Percentiles rank a stretch among this genome's conserved stretches.
These are phyloP conservation scores for Champsocephalus gunnari DNA, from an alignment of 2,797 vertebrate genomes.

Conservation along the genomic window DNA sequence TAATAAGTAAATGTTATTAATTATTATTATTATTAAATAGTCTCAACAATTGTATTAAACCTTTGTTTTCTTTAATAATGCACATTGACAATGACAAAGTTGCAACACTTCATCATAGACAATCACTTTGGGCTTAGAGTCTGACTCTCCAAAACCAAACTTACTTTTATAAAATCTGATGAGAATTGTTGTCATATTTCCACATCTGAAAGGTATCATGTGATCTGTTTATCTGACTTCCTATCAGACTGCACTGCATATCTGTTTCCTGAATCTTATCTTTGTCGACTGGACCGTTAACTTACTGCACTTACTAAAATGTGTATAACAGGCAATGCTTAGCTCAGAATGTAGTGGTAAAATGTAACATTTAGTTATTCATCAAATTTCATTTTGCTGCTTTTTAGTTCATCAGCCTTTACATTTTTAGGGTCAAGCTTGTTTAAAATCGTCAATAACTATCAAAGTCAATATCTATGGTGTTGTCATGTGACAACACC, in stretches of 20 bases:
- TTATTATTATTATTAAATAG: too few species aligned
- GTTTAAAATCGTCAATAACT: too few species aligned
- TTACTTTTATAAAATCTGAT: too few species aligned
- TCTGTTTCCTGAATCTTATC: background rate
- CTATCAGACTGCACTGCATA: conserved; percentile 8
- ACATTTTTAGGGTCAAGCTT: too few species aligned
- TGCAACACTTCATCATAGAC: background rate
- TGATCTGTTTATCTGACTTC: conserved; percentile 3
- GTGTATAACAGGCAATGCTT: background rate
- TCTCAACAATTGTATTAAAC: too few species aligned
- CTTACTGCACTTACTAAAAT: conserved; percentile 17
- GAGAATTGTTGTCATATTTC: background rate
- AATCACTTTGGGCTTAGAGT: background rate
- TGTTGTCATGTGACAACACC: background rate
- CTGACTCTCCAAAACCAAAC: too few species aligned
- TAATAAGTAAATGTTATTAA: too few species aligned
- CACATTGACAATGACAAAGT: background rate
- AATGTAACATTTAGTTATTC: background rate
- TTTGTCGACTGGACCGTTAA: background rate
- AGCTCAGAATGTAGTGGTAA: background rate
- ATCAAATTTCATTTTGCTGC: background rate
- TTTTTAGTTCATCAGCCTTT: background rate
- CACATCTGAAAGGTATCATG: background rate
- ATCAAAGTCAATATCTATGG: background rate
- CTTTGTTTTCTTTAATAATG: too few species aligned